Conservation (phyloP, 2,113 vertebrate species). For the Pelodiscus sinensis region DNA sequence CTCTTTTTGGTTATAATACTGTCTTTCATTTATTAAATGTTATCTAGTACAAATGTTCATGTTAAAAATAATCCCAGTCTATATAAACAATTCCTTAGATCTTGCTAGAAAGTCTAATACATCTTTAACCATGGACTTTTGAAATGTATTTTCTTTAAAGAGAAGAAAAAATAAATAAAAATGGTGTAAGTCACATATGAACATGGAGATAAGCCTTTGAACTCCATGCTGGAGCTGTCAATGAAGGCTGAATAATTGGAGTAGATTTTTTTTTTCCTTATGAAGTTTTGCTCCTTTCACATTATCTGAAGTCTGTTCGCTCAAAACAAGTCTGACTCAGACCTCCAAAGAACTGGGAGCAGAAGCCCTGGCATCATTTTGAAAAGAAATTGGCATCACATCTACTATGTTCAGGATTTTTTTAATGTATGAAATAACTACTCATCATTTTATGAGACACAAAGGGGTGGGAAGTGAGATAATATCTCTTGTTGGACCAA, state of each 20-base stretch:
- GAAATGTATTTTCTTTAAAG: not conserved
- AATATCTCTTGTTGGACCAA: not conserved
- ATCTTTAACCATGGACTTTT: not conserved
- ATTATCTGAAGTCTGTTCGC: not conserved
- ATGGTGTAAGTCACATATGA: not conserved
- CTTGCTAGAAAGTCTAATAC: not conserved
- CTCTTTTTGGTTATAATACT: not conserved
- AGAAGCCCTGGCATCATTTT: not conserved
- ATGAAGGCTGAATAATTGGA: not conserved
- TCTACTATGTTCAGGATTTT: not conserved
- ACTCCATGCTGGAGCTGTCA: not conserved
- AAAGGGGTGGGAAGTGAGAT: not conserved
- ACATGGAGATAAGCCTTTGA: not conserved
- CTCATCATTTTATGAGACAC: not conserved
- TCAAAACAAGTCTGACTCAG: not conserved
- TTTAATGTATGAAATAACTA: not conserved
- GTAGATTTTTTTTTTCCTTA: not conserved
- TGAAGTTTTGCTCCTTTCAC: not conserved
- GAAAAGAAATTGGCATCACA: not conserved
- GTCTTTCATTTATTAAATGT: not conserved
- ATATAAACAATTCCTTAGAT: not conserved
- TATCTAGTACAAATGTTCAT: not conserved
- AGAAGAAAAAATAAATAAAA: not conserved
- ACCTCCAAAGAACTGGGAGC: not conserved
- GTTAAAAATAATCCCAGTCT: not conserved